Evolutionary conservation across 1,140 invertebrate species (phyloP).

Genomic region (Nomia melanderi): DNA sequence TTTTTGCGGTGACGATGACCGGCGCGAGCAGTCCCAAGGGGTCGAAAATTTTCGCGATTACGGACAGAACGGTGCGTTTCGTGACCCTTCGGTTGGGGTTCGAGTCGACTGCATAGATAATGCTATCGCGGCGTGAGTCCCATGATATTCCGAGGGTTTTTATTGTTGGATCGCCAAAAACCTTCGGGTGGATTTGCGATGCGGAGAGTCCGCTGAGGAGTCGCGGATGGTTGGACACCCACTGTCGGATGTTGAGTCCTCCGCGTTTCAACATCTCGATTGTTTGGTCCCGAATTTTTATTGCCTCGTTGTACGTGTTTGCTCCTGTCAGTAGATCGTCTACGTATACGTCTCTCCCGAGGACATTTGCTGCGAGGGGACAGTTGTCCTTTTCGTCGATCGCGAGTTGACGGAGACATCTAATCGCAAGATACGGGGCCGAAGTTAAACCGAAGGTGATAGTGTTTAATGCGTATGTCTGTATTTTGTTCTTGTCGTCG

Average conservation of each 20-base stretch:
- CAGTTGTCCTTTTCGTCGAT: neutral
- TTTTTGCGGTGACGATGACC: too few relatives aligned
- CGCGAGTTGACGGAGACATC: neutral
- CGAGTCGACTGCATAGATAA: neutral
- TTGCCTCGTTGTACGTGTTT: neutral
- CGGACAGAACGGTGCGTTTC: neutral
- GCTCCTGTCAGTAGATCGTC: constrained; percentile 7
- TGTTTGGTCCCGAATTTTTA: neutral
- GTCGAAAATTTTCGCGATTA: too few relatives aligned
- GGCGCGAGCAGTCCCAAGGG: too few relatives aligned
- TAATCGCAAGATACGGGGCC: too few relatives aligned
- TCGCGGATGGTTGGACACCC: neutral
- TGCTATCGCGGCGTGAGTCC: neutral
- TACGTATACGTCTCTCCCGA: neutral
- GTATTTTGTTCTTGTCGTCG: neutral
- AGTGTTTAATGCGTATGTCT: neutral
- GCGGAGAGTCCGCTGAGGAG: too few relatives aligned
- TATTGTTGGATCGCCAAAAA: neutral
- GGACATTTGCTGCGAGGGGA: rapidly evolving
- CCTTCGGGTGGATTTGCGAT: neutral
- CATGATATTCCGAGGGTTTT: neutral
- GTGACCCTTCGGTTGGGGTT: too few relatives aligned
- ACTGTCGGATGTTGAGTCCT: too few relatives aligned
- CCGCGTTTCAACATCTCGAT: too few relatives aligned
- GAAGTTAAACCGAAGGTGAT: neutral